These are phyloP conservation scores for Misgurnus mizolepis DNA, from an alignment of 2,113 vertebrate species.

Conservation along the genomic window DNA sequence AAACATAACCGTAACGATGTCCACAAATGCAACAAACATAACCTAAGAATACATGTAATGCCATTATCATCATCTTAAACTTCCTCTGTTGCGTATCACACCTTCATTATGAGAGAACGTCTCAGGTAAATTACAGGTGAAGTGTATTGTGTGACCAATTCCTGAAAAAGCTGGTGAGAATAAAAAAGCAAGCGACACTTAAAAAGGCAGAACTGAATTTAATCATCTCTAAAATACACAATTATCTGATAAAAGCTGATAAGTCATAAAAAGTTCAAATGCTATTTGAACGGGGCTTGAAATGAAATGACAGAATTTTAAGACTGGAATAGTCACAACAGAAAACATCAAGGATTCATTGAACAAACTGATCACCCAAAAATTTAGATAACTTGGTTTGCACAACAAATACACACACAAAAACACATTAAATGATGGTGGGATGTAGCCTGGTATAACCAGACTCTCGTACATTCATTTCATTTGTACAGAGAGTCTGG, in stretches of 20 bases:
- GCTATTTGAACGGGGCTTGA: constrained; percentile 3
- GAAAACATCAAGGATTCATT: background rate
- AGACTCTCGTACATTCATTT: too few relatives aligned
- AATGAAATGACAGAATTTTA: constrained; percentile 17
- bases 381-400: constrained; percentile 2
- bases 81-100: background rate
- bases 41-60: constrained; percentile 13
- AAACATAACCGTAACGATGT: constrained; percentile 5
- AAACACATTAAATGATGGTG: constrained; percentile 16
- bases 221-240: constrained; percentile 27
- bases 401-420: constrained; percentile 2
- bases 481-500: too few relatives aligned
- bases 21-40: constrained; percentile 1
- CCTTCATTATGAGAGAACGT: background rate
- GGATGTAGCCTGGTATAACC: too few relatives aligned
- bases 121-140: constrained; percentile 2
- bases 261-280: background rate
- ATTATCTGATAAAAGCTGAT: constrained; percentile 1
- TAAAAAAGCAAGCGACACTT: background rate
- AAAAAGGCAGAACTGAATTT: constrained; percentile 37
- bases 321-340: background rate
- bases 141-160: background rate
- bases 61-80: background rate
- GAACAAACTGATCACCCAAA: constrained; percentile 2
- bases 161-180: background rate